Percentiles rank a stretch among this genome's conserved stretches.
phyloP scores from a whole-genome alignment of 2,113 vertebrate genomes.

The Delphinapterus leucas region DNA sequence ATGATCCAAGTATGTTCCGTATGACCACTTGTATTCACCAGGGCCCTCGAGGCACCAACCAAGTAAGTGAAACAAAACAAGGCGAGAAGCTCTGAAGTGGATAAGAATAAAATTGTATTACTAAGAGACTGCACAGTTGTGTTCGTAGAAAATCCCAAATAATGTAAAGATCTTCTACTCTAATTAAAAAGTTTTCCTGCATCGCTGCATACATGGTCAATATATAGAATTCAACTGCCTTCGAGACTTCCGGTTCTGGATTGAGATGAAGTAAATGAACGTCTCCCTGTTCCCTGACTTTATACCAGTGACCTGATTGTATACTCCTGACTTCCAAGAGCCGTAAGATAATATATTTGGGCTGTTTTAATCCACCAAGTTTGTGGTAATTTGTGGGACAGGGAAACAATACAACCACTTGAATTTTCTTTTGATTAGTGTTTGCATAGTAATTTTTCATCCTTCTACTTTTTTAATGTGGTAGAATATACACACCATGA shows the following conservation, averaged over 20 bases:
- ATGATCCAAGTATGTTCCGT: not conserved
- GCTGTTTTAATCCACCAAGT: not conserved
- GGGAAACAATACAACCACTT: not conserved
- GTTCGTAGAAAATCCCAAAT: not conserved
- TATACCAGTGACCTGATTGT: not conserved
- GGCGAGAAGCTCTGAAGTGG: not conserved
- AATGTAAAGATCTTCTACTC: not conserved
- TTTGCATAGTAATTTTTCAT: not conserved
- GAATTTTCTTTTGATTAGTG: not conserved
- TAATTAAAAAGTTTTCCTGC: not conserved
- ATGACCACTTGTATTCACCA: not conserved
- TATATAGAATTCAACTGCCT: not conserved
- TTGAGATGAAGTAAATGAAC: not conserved
- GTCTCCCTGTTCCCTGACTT: not conserved
- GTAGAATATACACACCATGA: not conserved
- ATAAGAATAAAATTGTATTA: not conserved
- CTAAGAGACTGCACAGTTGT: not conserved
- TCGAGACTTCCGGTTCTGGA: not conserved
- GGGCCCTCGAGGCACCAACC: accelerated
- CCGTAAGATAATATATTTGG: too few species aligned
- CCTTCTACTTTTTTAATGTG: not conserved
- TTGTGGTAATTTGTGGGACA: not conserved
- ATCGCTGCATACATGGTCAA: not conserved
- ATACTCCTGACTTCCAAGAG: not conserved
- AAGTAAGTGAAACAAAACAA: not conserved